Evolutionary conservation across 2,888 invertebrate genomes (phyloP), one percentile per base, ranked within the genome.

Genomic region (Boloria selene): DNA sequence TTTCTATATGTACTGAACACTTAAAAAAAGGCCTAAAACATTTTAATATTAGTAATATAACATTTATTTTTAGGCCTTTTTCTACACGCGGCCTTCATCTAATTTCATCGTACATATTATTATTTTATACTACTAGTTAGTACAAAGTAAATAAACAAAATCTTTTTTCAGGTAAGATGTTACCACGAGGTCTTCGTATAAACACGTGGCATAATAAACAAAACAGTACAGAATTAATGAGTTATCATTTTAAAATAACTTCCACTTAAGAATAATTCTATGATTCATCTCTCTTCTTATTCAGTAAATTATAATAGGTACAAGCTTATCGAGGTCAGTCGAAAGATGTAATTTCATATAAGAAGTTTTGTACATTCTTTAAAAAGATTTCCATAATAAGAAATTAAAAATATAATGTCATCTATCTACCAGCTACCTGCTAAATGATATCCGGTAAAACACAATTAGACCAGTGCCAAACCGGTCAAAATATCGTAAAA

Each of bases 71-170:
- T 22, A 22, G 22, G 22, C 22, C 22, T 22, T 22, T 22, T 22
- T 22, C 22, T 22, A 22, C 2, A 22, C 3, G 63, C 42, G 68
- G 50, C 63, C 65, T 68, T 68, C 67, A 61, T 65, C 53, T 65
- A 52, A 52, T 69, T 69, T 61, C 45, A 6, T 52, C 26, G 26
- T 22, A 55, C 38, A 54, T n/a, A n/a, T n/a, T n/a, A n/a, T 58
- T 59, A 52, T 64, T 67, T 55, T 69, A 61, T 52, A 55, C 38
- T 55, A 42, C 38, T 55, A 42, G 13, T 56, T 61, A 53, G 47
- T 58, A 67, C 22, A 47, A 58, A 58, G 53, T 42, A 63, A 55
- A 50, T 49, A 55, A 49, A 38, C 16, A 42, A 51, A n/a, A 18
- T 2, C 13, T 13, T 42, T 49, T 17, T 60, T 67, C 61, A 45